Evolutionary conservation across 2,888 invertebrate species (phyloP).

Genomic region (Monoplex corrugatus): DNA sequence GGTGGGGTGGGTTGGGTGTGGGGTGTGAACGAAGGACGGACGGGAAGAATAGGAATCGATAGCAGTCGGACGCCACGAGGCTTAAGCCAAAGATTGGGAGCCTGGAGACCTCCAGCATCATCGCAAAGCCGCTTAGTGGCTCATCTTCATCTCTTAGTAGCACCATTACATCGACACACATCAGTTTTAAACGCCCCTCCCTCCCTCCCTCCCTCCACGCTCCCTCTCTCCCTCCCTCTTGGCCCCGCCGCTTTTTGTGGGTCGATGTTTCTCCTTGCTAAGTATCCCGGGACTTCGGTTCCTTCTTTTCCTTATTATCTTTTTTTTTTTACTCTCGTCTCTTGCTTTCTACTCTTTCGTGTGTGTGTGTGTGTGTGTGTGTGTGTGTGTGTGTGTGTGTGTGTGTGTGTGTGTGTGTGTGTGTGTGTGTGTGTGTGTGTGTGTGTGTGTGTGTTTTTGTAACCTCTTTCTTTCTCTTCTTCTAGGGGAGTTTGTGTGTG

Average conservation of each 20-base stretch:
- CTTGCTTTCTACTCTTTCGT: no score
- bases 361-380: no score
- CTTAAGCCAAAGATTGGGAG: background rate
- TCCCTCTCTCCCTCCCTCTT: background rate
- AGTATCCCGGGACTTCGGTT: background rate
- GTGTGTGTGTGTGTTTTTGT: no score
- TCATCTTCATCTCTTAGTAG: constrained; percentile 6
- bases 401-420: no score
- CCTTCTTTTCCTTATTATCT: background rate
- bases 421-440: no score
- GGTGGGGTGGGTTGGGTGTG: no score
- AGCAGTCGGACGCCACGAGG: constrained; percentile 1
- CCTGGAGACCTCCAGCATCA: background rate
- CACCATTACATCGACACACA: constrained; percentile 22
- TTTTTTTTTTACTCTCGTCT: background rate
- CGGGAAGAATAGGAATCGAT: no score
- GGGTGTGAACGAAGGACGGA: no score
- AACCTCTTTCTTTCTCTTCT: no score
- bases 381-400: no score
- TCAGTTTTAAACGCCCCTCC: background rate
- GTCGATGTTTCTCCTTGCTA: background rate
- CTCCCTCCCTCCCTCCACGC: background rate
- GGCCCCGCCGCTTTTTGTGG: background rate
- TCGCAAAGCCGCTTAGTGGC: background rate
- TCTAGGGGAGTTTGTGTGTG: no score